These are phyloP conservation scores for Leptopilina boulardi DNA, from an alignment of 1,140 invertebrate genomes.

Conservation along the genomic window DNA sequence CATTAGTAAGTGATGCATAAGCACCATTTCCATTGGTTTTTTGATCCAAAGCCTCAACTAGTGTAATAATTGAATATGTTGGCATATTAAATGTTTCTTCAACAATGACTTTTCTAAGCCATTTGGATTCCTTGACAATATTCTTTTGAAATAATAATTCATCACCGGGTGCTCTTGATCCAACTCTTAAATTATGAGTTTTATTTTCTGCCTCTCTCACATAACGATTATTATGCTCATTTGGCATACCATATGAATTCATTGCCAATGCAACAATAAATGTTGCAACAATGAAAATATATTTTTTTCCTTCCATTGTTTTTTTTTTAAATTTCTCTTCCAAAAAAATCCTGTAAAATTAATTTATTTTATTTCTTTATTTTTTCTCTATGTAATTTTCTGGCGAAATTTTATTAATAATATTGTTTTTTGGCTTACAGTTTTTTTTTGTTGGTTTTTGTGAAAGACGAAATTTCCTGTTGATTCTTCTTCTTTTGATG, in stretches of 20 bases:
- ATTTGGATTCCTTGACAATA: constrained; percentile 66
- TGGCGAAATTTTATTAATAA: too few relatives aligned
- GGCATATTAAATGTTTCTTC: constrained; percentile 61
- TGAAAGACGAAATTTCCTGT: too few relatives aligned
- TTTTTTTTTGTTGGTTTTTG: background rate
- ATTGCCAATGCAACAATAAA: background rate
- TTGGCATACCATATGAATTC: background rate
- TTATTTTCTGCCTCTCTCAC: background rate
- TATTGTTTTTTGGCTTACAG: too few relatives aligned
- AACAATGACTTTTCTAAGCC: constrained; percentile 65
- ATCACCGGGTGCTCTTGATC: constrained; percentile 64
- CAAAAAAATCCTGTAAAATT: background rate
- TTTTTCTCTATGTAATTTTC: too few relatives aligned
- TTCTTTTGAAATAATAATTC: constrained; percentile 50
- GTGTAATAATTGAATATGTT: constrained; percentile 66
- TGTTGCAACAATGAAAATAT: background rate
- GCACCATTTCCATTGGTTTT: constrained; percentile 71
- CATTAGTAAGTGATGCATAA: constrained; percentile 59
- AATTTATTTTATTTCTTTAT: too few relatives aligned
- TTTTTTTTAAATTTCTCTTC: background rate
- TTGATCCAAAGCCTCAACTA: constrained; percentile 74
- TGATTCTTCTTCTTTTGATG: too few relatives aligned
- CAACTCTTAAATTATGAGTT: constrained; percentile 61
- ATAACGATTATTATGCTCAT: background rate
- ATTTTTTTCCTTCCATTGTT: background rate